phyloP scores from a whole-genome alignment of 2,888 invertebrate species.

The Drosophila sordidula region DNA sequence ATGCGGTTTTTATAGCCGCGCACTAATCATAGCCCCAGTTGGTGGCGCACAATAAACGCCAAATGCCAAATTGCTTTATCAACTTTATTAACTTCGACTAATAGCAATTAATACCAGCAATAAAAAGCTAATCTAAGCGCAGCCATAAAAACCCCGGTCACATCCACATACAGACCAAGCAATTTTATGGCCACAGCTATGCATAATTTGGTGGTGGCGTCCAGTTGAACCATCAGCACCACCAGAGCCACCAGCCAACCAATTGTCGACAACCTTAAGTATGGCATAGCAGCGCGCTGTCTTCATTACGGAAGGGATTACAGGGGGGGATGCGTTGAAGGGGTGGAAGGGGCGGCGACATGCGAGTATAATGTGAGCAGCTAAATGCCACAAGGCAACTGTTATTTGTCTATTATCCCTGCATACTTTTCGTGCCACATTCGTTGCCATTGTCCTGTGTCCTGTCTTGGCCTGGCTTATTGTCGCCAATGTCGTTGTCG shows the following conservation, averaged over 20 bases:
- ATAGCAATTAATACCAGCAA: slow-evolving; percentile 81
- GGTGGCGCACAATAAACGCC: slow-evolving; percentile 68
- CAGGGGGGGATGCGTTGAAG: slow-evolving; percentile 1
- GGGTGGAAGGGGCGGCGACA: slow-evolving; percentile 4
- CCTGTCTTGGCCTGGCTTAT: slow-evolving; percentile 65
- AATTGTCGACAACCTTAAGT: slow-evolving; percentile 82
- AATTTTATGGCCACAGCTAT: slow-evolving; percentile 64
- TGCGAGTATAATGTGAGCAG: slow-evolving; percentile 58
- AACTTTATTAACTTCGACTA: slow-evolving; percentile 81
- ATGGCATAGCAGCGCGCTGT: slow-evolving; percentile 77
- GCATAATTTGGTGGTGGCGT: slow-evolving; percentile 54
- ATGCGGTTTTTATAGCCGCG: slow-evolving; percentile 60
- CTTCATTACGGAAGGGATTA: slow-evolving; percentile 73
- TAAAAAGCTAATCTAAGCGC: slow-evolving; percentile 79
- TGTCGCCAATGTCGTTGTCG: slow-evolving; percentile 67
- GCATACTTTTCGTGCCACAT: slow-evolving; percentile 61
- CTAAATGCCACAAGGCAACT: slow-evolving; percentile 79
- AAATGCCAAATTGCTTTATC: slow-evolving; percentile 82
- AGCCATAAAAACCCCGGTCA: slow-evolving; percentile 65
- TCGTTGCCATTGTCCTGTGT: slow-evolving; percentile 28
- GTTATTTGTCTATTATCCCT: slow-evolving; percentile 80
- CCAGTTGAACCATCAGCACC: slow-evolving; percentile 17
- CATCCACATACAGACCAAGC: slow-evolving; percentile 42
- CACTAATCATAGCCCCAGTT: slow-evolving; percentile 71
- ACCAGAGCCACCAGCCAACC: slow-evolving; percentile 32